A percentile compares a stretch with the other conserved stretches of the same genome.
Conservation (phyloP, 1,140 invertebrate species). For the Aphaenogaster floridana region DNA sequence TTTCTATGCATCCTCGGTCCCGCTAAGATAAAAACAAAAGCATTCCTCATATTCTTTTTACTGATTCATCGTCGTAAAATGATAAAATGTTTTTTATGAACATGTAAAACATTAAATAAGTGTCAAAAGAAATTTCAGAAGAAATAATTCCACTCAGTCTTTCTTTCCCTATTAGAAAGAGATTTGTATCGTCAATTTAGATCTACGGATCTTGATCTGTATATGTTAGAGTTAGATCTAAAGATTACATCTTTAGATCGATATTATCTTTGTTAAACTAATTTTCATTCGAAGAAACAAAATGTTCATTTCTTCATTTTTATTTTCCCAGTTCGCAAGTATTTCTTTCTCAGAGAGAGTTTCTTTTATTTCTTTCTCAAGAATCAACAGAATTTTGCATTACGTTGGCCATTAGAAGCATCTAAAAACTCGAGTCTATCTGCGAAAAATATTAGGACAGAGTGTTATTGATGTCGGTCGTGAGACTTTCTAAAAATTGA, state of each 20-base stretch:
- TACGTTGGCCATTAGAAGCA: not conserved
- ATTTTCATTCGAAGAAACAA: not conserved
- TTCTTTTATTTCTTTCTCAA: not conserved
- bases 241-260: not conserved
- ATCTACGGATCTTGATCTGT: not conserved
- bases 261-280: not conserved
- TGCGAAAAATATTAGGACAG: slow-evolving; percentile 18
- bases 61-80: not conserved
- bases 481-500: slow-evolving; percentile 55
- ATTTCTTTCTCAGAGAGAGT: not conserved
- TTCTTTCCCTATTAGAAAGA: not conserved
- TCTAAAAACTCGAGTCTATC: slow-evolving; percentile 3
- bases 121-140: not conserved
- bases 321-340: not conserved
- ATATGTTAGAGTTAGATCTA: not conserved
- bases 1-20: not conserved
- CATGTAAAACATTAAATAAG: not conserved
- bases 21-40: slow-evolving; percentile 24
- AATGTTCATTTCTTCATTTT: not conserved
- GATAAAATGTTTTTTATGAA: not conserved
- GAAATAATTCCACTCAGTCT: not conserved
- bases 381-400: not conserved
- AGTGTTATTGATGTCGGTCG: slow-evolving; percentile 26
- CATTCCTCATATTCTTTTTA: not conserved
- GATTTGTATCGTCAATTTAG: not conserved